These are phyloP conservation scores for Gerris lacustris DNA, from an alignment of 2,888 invertebrate species.

Conservation along the genomic window DNA sequence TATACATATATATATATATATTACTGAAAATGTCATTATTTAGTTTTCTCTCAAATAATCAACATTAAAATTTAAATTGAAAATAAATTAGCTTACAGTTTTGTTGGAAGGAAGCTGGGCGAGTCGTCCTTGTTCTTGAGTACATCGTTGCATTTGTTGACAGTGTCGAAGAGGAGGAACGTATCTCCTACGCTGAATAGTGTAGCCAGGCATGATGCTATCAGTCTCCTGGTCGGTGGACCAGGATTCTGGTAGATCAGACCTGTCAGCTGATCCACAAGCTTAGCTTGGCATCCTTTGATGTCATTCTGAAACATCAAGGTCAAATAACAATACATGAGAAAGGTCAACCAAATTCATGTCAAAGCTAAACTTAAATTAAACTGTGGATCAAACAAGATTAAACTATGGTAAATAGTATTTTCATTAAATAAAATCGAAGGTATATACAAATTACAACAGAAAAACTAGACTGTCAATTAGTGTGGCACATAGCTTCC, in stretches of 20 bases:
- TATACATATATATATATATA: no score
- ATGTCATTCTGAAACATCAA: constrained; percentile 67
- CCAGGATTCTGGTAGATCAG: constrained; percentile 84
- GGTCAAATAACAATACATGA: neutral
- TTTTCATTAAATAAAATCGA: no score
- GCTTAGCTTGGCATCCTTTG: constrained; percentile 87
- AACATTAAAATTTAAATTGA: neutral
- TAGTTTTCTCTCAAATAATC: no score
- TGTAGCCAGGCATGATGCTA: constrained; percentile 84
- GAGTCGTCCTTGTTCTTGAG: constrained; percentile 95
- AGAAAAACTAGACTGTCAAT: no score
- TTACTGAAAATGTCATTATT: no score
- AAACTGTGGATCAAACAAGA: no score
- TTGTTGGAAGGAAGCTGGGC: constrained; percentile 83
- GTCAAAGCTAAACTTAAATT: no score
- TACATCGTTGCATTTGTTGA: constrained; percentile 96
- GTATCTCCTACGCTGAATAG: constrained; percentile 96
- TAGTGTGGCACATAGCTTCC: no score
- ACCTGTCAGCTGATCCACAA: constrained; percentile 84
- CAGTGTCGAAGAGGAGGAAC: constrained; percentile 88
- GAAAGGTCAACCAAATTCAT: no score
- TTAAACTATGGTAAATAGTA: no score
- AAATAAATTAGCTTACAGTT: constrained; percentile 57
- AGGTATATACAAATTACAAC: no score
- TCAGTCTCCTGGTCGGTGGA: constrained; percentile 80